Evolutionary conservation across 2,797 vertebrate genomes (phyloP), one percentile per base, ranked within the genome.

Genomic region (Rhabdophis nuchalis): DNA sequence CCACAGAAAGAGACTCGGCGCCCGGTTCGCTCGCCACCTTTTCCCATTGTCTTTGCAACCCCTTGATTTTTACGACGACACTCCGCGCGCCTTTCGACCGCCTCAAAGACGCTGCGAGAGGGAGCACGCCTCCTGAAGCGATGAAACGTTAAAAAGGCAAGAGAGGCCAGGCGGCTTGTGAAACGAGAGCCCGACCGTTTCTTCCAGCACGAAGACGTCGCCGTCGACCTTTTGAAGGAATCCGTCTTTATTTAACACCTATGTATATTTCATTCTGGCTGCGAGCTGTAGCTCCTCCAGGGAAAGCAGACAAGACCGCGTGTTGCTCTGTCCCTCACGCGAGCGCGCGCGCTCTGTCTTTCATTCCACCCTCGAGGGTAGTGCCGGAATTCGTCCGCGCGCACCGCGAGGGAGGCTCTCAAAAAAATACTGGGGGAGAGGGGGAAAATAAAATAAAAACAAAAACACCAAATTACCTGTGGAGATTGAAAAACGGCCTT

Each of bases 1-100:
- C 4, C 91, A 52, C 77, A 50, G 88, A 92, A 54, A 92, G 58
- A 90, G 32, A 82, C 53, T 90, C 87, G 61, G 46, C 36, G 89
- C 90, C 82, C 90, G 20, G 56, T 85, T 29, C 88, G 57, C 60
- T 56, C 86, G 92, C 93, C 85, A 50, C 91, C 25, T 52, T 60
- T 87, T 93, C 53, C 89, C 20, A 0, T 52, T 72, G 46, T 13
- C 12, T 72, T 36, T 14, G 16, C 27, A 9, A 41, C 5, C 57
- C 2, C 91, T 0, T 87, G 86, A 52, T 92, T 86, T 58, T 52
- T 68, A 56, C 85, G 90, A 88, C 87, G 68, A 18, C 16, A 86
- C 36, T 85, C 60, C 58, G 27, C 46, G n/a, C 20, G 27, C 20
- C 27, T 10, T 41, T 20, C 5, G 3, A 7, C 6, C 6, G 41